Evolutionary conservation across 2,113 vertebrate genomes (phyloP).

Genomic region (Himantopus leucocephalus): DNA sequence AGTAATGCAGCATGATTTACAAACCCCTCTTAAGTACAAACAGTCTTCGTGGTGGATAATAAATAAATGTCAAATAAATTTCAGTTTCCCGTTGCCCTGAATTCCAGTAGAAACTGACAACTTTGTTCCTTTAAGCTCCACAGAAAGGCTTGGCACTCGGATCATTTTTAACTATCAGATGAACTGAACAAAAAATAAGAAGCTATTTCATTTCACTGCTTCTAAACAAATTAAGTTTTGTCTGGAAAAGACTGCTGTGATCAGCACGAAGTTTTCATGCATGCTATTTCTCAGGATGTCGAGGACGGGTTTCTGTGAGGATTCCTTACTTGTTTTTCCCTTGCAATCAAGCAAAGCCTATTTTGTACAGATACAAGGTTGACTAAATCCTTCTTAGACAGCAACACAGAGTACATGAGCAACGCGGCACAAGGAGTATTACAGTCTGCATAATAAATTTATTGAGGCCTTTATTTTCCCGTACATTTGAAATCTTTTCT

Average conservation of each 20-base stretch:
- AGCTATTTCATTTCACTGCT: background rate
- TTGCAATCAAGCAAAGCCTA: constrained; percentile 24
- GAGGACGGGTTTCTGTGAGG: background rate
- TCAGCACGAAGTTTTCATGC: background rate
- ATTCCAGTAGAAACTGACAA: background rate
- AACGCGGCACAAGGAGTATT: background rate
- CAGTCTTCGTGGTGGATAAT: background rate
- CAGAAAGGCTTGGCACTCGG: background rate
- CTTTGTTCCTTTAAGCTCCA: background rate
- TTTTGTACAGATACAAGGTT: constrained; percentile 19
- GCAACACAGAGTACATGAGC: constrained; percentile 21
- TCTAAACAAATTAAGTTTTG: constrained; percentile 1
- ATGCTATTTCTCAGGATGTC: background rate
- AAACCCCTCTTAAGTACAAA: background rate
- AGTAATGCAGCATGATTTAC: background rate
- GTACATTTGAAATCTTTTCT: constrained; percentile 54
- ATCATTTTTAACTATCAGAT: background rate
- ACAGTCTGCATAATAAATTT: constrained; percentile 34
- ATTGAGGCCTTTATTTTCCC: constrained; percentile 45
- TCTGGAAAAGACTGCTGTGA: constrained; percentile 2
- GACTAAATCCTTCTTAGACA: constrained; percentile 38
- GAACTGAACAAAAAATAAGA: background rate
- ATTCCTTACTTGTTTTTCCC: constrained; percentile 3
- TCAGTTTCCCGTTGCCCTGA: background rate
- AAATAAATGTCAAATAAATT: background rate